These are phyloP conservation scores for Byasa hedistus DNA, from an alignment of 2,888 invertebrate species.

Conservation along the genomic window DNA sequence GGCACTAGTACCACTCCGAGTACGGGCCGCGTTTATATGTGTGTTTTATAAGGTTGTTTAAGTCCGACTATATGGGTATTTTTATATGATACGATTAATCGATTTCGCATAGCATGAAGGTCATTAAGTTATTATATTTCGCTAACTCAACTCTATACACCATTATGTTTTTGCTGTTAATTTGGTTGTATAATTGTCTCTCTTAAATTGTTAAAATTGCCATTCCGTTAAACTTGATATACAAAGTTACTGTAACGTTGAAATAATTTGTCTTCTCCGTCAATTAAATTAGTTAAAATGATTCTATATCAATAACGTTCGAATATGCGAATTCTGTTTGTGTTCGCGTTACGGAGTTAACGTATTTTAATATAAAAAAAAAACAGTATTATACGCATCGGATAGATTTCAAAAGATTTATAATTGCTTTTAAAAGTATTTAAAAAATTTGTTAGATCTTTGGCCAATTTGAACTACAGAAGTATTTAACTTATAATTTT, in stretches of 20 bases:
- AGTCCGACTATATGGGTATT: slow-evolving; percentile 37
- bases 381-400: background rate
- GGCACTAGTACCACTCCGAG: slow-evolving; percentile 32
- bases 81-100: slow-evolving; percentile 33
- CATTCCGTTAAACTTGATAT: background rate
- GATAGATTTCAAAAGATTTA: background rate
- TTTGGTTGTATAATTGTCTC: background rate
- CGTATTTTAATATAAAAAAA: background rate
- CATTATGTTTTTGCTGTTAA: background rate
- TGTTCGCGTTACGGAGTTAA: background rate
- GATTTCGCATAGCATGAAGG: slow-evolving; percentile 31
- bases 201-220: slow-evolving; percentile 7
- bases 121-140: slow-evolving; percentile 21
- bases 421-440: background rate
- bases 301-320: background rate
- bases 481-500: no score
- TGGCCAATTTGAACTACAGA: no score
- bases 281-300: background rate
- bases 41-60: slow-evolving; percentile 31
- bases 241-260: background rate
- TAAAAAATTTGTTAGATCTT: no score
- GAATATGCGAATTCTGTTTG: background rate
- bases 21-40: slow-evolving; percentile 37
- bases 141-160: background rate
- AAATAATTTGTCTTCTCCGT: background rate